Percentiles rank a stretch among this genome's conserved stretches.
phyloP scores from a whole-genome alignment of 2,888 invertebrate species.

The Amaurobius ferox region DNA sequence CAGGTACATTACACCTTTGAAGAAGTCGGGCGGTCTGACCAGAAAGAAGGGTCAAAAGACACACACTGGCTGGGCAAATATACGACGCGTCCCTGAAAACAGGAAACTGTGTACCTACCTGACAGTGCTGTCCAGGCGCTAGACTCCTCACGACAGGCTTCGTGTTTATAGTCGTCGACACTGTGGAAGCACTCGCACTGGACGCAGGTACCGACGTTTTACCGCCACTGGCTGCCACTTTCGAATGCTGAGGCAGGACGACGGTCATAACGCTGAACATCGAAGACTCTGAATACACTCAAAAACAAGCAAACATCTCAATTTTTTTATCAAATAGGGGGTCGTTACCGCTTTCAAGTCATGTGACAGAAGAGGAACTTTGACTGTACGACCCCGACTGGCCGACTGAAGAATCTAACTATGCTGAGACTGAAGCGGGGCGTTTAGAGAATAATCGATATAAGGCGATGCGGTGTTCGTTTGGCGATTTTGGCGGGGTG shows the following conservation, averaged over 20 bases:
- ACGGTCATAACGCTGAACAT: constrained; percentile 71
- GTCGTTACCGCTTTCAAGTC: not conserved
- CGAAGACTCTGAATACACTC: constrained; percentile 5
- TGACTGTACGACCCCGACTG: not conserved
- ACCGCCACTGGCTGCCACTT: constrained; percentile 37
- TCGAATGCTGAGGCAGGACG: constrained; percentile 57
- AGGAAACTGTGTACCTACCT: too few relatives aligned
- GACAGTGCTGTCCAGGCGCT: constrained; percentile 37
- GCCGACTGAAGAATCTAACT: not conserved
- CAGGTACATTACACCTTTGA: too few relatives aligned
- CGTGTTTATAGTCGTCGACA: constrained; percentile 24
- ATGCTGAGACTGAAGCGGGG: not conserved
- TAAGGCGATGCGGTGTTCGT: not conserved
- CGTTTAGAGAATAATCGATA: constrained; percentile 13
- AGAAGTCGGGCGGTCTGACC: too few relatives aligned
- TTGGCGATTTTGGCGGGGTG: not conserved
- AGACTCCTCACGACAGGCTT: constrained; percentile 24
- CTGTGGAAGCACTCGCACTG: constrained; percentile 7
- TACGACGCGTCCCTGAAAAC: too few relatives aligned
- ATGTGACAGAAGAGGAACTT: not conserved
- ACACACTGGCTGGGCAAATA: too few relatives aligned
- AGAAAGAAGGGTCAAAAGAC: too few relatives aligned
- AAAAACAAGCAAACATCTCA: not conserved
- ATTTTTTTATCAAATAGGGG: not conserved
- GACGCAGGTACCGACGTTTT: constrained; percentile 4